Evolutionary conservation across 2,888 invertebrate genomes (phyloP), one percentile per base, ranked within the genome.

Genomic region (Venustoraphidia nigricollis): DNA sequence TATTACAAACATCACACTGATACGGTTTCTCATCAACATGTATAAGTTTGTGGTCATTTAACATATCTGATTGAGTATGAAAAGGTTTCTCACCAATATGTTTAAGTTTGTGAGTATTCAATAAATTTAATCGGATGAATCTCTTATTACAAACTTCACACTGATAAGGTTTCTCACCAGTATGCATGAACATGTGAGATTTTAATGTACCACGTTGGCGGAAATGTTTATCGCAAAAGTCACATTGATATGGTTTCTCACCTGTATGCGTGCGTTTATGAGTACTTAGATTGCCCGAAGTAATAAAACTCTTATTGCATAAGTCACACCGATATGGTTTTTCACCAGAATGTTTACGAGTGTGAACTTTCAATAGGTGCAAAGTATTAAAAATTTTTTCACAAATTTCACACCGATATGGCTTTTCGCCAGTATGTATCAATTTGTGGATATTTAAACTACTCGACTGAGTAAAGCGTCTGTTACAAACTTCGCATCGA

Each of bases 141-240:
- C 27, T 42, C n/a, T 42, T 42, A 6, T 27, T n/a, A 42, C 42
- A 42, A 27, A 42, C n/a, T 27, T 42, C 34, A 42, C 42, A 42
- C 4, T 42, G 17, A 42, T 13, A 42, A 8, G 42, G 42, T 42
- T 14, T n/a, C n/a, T 9, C 17, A 42, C 34, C 42, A 2, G n/a
- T 42, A 42, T 42, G 42, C 11, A 14, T 42, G 17, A n/a, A 8
- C 8, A 10, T 9, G 10, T 42, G 42, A 27, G 34, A 27, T 42
- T 42, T 42, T 27, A 42, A 42, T 13, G 17, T 10, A 10, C 17
- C 34, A 14, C n/a, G n/a, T 42, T 34, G 11, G 8, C 9, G 14
- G 34, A 42, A 42, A 10, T 14, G 14, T 42, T 42, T n/a, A 27
- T 17, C 9, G n/a, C 42, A 42, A 27, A n/a, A 27, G 34, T 27